A percentile compares a stretch with the other conserved stretches of the same genome.
Conservation (phyloP, 1,140 invertebrate genomes). For the Bombus huntii region DNA sequence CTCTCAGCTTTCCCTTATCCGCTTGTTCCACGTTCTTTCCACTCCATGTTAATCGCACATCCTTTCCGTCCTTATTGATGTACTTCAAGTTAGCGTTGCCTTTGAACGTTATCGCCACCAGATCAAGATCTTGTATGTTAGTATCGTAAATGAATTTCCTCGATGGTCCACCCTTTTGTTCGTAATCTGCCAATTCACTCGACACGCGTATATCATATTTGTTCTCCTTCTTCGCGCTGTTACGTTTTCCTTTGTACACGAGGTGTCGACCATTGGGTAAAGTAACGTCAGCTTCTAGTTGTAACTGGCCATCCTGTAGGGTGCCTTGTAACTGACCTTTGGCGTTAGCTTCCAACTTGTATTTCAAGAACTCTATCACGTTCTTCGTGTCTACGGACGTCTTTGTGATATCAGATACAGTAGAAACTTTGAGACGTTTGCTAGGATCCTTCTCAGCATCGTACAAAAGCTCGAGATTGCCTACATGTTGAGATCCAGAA, state of each 20-base stretch:
- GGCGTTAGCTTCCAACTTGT: constrained; percentile 84
- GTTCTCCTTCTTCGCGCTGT: constrained; percentile 74
- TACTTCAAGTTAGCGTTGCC: constrained; percentile 69
- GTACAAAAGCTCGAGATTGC: constrained; percentile 85
- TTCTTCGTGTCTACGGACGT: constrained; percentile 87
- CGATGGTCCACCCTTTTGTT: constrained; percentile 82
- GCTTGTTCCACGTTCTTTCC: constrained; percentile 61
- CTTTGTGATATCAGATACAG: constrained; percentile 84
- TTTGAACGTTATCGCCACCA: constrained; percentile 75
- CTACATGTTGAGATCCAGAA: constrained; percentile 83
- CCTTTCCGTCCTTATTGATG: constrained; percentile 73
- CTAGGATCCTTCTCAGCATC: constrained; percentile 88
- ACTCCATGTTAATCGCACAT: constrained; percentile 63
- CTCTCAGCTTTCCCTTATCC: constrained; percentile 73
- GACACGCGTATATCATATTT: constrained; percentile 77
- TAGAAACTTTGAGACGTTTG: constrained; percentile 86
- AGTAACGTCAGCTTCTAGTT: constrained; percentile 82
- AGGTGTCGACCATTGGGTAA: constrained; percentile 84
- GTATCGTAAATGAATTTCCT: constrained; percentile 76
- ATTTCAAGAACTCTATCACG: constrained; percentile 82
- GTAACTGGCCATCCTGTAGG: constrained; percentile 77
- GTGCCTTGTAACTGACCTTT: constrained; percentile 81
- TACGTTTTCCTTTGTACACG: constrained; percentile 81
- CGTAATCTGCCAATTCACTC: constrained; percentile 81
- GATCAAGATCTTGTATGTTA: constrained; percentile 78